Evolutionary conservation across 2,797 vertebrate species (phyloP), one percentile per base, ranked within the genome.

Genomic region (Hylomyscus alleni): DNA sequence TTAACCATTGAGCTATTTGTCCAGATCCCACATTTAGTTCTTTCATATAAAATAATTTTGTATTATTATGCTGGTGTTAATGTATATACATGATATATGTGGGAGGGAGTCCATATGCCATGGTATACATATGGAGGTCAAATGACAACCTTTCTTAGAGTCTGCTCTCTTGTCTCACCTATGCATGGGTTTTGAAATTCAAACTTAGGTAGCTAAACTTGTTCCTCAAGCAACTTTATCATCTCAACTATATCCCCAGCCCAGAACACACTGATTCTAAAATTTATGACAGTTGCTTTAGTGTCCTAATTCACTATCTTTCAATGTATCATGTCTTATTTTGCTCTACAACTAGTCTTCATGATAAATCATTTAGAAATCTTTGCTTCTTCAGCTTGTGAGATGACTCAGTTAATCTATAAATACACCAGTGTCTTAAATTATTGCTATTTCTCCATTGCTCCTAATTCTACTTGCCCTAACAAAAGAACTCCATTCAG

Each of bases 401-500:
- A 72, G 14, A 69, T n/a, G 47, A 20, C 31, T 69, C 31, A 52
- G 44, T 37, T 47, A 65, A 34, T 17, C 10, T 84, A 98, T 44
- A 98, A 97, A 98, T 96, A 98, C 29, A 56, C 20, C 69, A 14
- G 73, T 82, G n/a, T 24, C 24, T 98, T 98, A 98, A 98, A 98
- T 98, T 98, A 97, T 97, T 98, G 73, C 82, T 97, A 95, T 98
- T 98, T 98, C 94, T 98, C 96, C 94, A 95, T 97, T 98, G 96
- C 92, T 98, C 96, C 96, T 98, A 98, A 98, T 98, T 98, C 94
- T 98, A 90, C 93, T 98, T 96, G 86, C 95, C 93, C 84, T 52
- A 92, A 94, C 94, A 95, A 97, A 98, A 98, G 86, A 97, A 90
- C 95, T 96, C 96, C 6, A 80, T 47, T 98, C 92, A 97, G 97